Conservation (phyloP, 2,113 vertebrate species). For the Corythaixoides concolor region DNA sequence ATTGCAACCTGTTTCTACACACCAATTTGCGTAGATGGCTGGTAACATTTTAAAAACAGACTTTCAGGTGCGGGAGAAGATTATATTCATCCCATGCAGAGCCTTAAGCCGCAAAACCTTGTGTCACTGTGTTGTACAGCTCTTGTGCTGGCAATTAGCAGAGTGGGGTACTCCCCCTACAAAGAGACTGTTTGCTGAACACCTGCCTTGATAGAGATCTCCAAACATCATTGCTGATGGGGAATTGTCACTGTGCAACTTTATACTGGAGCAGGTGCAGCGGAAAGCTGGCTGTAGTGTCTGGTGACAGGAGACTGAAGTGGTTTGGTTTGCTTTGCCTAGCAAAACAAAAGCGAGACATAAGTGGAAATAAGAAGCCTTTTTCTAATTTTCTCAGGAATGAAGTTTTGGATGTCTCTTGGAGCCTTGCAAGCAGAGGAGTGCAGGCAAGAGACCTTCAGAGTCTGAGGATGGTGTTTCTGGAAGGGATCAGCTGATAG, state of each 20-base stretch:
- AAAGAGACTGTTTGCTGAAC: constrained; percentile 48
- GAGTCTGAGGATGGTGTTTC: not conserved
- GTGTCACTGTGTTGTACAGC: not conserved
- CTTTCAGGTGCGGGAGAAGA: not conserved
- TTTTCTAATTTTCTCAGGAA: not conserved
- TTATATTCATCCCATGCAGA: not conserved
- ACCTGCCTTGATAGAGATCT: constrained; percentile 65
- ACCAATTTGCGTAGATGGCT: not conserved
- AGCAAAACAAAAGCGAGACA: constrained; percentile 4
- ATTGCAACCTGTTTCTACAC: not conserved
- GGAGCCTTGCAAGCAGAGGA: not conserved
- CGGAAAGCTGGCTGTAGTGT: constrained; percentile 32
- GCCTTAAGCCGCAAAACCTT: not conserved
- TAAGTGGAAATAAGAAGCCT: not conserved
- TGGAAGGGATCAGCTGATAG: not conserved
- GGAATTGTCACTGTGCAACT: constrained; percentile 51
- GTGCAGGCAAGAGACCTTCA: not conserved
- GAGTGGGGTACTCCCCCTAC: not conserved
- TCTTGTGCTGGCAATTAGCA: not conserved
- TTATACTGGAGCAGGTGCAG: constrained; percentile 59
- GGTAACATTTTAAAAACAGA: not conserved
- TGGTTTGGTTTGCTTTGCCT: constrained; percentile 40
- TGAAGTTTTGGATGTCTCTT: not conserved
- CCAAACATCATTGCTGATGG: constrained; percentile 42
- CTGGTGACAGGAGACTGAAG: constrained; percentile 14